Base-by-base conservation (phyloP, 2,797 vertebrate species). In the Nasua narica region DNA sequence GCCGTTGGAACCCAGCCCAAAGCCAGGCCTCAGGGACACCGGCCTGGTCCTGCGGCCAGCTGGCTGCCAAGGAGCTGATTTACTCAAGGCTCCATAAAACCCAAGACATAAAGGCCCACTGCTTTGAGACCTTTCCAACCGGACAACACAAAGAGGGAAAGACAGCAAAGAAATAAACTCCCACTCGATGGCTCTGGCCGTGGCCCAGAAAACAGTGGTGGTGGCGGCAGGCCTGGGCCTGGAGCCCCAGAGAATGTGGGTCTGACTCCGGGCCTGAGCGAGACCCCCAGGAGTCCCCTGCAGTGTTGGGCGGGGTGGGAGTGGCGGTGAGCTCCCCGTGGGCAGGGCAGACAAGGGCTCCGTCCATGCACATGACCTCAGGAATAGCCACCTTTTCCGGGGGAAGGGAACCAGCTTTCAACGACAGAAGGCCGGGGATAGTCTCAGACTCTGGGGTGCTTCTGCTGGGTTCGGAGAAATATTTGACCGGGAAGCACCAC, bases 331-430 rank as follows among this genome's bases (percentile, higher is more conserved):
- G 10, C 60, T n/a, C 60, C 60, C 48, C 27, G 3, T 21, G 37
- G 69, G 69, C 35, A 16, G 60, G 60, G 32, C 0, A 35, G 56
- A 16, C n/a, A 6, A 9, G 12, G 9, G 56, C n/a, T 69, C 25
- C 27, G 0, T 19, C 25, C 35, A 0, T 19, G 10, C 13, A 10
- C 16, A 12, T 2, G 1, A 23, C 58, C 35, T 46, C 48, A 15
- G 90, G 43, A 35, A 78, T 8, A 52, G 0, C 3, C 19, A 50
- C 65, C 25, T 74, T 86, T 72, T 21, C 46, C 0, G 14, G 37
- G 48, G 27, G 35, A 90, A 48, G 43, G 43, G 15, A 83, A 35
- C 32, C 3, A 9, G 50, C 56, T 60, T 14, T 84, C n/a, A 6
- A 11, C 62, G 58, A 67, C 37, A 40, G 21, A 84, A 37, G 32